Percentiles rank a stretch among this genome's conserved stretches.
Conservation (phyloP, 2,113 vertebrate genomes). For the Bostrychus sinensis region DNA sequence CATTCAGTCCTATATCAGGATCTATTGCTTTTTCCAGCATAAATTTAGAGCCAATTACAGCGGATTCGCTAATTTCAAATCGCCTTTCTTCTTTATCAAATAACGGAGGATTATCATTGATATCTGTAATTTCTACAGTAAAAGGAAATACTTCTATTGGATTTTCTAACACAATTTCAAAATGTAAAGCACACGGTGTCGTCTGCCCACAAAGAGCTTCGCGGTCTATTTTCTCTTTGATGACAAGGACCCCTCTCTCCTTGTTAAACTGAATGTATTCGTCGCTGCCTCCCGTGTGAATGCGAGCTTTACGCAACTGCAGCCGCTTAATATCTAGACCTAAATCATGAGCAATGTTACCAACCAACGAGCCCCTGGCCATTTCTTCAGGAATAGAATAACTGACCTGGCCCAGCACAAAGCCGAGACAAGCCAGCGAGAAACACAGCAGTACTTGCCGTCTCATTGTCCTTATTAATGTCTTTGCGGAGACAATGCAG, state of each 20-base stretch:
- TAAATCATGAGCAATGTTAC: constrained; percentile 60
- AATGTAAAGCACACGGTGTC: constrained; percentile 62
- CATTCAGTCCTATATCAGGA: constrained; percentile 48
- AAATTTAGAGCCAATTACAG: constrained; percentile 63
- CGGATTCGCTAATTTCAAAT: constrained; percentile 69
- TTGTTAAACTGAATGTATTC: constrained; percentile 53
- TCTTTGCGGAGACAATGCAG: constrained; percentile 51
- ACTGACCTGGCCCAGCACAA: constrained; percentile 49
- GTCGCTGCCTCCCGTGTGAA: constrained; percentile 42
- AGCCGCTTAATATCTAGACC: constrained; percentile 52
- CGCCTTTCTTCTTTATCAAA: constrained; percentile 48
- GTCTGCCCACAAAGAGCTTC: constrained; percentile 55
- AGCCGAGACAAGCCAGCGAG: constrained; percentile 28
- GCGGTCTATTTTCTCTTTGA: constrained; percentile 57
- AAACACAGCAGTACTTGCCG: constrained; percentile 58
- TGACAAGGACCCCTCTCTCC: constrained; percentile 40
- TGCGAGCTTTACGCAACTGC: constrained; percentile 45
- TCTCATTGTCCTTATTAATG: constrained; percentile 53
- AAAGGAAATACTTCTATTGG: constrained; percentile 65
- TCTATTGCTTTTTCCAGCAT: constrained; percentile 62
- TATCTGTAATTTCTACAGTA: constrained; percentile 63
- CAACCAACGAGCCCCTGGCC: constrained; percentile 54
- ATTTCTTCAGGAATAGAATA: constrained; percentile 64
- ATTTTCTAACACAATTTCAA: constrained; percentile 60
- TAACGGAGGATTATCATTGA: constrained; percentile 68